Base-by-base conservation (phyloP, 2,888 invertebrate species). In the Spodoptera picta region DNA sequence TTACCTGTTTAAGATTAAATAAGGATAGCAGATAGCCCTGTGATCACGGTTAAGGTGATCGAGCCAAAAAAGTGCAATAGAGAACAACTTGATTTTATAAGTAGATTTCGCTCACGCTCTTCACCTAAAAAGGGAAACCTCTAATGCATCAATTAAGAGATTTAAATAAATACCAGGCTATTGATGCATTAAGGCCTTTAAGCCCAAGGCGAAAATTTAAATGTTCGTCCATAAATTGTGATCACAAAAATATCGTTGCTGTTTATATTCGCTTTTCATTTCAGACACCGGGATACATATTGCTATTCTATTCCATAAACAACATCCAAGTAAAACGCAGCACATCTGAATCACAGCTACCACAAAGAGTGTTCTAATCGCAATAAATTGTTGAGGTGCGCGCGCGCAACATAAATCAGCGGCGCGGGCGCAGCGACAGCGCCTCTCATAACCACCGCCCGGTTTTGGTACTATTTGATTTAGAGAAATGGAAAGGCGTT, bases 401-500 rank as follows among this genome's bases (percentile, higher is more conserved):
- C 82, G 65, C 69, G 81, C 77, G 77, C 80, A 58, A 45, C 74
- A 82, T 84, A 86, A 86, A 79, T 85, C 81, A 77, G 60, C 55
- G 63, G 73, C 78, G 77, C 80, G 77, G 60, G 71, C 80, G 75
- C 80, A 75, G 60, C 78, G 82, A 82, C 85, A 84, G 82, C 80
- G 75, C 80, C 79, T 67, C 83, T 85, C 86, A 87, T 87, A 87
- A 85, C 78, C 73, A 46, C 63, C 69, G 73, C 78, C 78, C 75
- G 72, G 79, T 76, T 81, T 80, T 66, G 73, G 80, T 69, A 77
- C 80, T 83, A 73, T 73, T 90, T 88, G 89, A 90, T 89, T 90
- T 88, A 88, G 89, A 88, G 90, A 90, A 90, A 90, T 87, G 83
- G 87, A 85, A 89, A 90, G 90, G 89, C 87, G 87, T 86, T 83